Conservation (phyloP, 2,113 vertebrate genomes). For the Ancistrus triradiatus region DNA sequence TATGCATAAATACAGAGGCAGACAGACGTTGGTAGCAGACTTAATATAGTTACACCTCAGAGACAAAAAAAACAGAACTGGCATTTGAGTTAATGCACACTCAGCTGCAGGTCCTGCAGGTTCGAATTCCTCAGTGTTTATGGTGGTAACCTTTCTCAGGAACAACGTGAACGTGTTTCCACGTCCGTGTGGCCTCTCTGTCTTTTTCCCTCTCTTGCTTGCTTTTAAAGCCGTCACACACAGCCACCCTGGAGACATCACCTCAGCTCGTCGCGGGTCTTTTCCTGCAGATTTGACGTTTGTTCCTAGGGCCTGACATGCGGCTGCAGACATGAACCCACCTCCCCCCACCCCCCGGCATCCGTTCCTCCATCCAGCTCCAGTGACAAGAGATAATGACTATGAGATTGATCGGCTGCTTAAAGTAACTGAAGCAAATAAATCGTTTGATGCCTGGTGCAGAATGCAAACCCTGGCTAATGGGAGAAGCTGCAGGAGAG, state of each 20-base stretch:
- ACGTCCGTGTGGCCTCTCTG: not conserved
- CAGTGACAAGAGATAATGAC: conserved; percentile 73
- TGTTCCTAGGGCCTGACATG: conserved; percentile 29
- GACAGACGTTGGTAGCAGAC: conserved; percentile 23
- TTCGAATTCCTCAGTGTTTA: conserved; percentile 36
- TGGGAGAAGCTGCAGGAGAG: conserved; percentile 65
- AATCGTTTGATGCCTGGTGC: conserved; percentile 62
- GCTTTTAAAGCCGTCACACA: conserved; percentile 21
- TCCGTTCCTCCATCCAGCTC: conserved; percentile 52
- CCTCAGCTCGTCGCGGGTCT: conserved; percentile 19
- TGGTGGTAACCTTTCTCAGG: conserved; percentile 15
- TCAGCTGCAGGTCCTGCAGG: conserved; percentile 27
- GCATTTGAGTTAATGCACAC: conserved; percentile 21
- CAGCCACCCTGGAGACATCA: conserved; percentile 23
- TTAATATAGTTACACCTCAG: conserved; percentile 28
- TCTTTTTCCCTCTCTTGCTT: not conserved
- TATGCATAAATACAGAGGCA: not conserved
- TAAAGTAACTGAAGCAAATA: conserved; percentile 73
- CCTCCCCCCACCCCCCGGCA: conserved; percentile 30
- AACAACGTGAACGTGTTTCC: conserved; percentile 13
- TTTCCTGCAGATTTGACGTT: conserved; percentile 38
- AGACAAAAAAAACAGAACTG: conserved; percentile 34
- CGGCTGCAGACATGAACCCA: conserved; percentile 25
- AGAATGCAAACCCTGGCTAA: conserved; percentile 65
- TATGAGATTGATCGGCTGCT: conserved; percentile 67